A percentile compares a stretch with the other conserved stretches of the same genome.
These are phyloP conservation scores for Atherinosoma microstoma DNA, from an alignment of 2,797 vertebrate species.

Conservation along the genomic window DNA sequence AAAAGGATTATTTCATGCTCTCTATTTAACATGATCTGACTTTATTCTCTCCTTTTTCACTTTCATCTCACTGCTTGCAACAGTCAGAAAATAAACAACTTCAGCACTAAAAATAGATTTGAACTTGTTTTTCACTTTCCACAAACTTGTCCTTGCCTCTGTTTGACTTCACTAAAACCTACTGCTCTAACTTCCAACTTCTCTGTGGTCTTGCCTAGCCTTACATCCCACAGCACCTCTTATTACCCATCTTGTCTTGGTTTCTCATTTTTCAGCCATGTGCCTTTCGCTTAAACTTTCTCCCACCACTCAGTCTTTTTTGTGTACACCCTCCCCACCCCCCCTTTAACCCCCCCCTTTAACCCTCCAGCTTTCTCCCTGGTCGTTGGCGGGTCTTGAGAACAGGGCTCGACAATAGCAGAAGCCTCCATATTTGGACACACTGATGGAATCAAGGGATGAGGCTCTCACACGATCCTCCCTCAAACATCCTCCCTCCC, in stretches of 20 bases:
- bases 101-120: conserved; percentile 47
- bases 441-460: conserved; percentile 74
- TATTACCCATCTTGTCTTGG: conserved; percentile 18
- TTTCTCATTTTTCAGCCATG: conserved; percentile 28
- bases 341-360: too few species aligned
- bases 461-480: conserved; percentile 69
- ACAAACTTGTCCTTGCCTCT: conserved; percentile 22
- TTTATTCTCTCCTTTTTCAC: conserved; percentile 51
- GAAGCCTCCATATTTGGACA: conserved; percentile 87
- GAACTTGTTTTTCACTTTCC: conserved; percentile 34
- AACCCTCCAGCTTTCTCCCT: conserved; percentile 51
- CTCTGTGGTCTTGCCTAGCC: conserved; percentile 17
- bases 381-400: conserved; percentile 70
- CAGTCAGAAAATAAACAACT: conserved; percentile 58
- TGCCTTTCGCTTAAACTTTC: conserved; percentile 46
- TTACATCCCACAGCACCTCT: conserved; percentile 16
- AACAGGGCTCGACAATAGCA: conserved; percentile 70
- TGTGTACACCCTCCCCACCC: neutral
- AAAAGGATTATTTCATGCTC: neutral
- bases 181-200: conserved; percentile 3
- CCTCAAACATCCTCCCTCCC: conserved; percentile 63
- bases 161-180: conserved; percentile 26
- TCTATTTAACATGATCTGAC: conserved; percentile 7
- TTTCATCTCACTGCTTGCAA: conserved; percentile 50
- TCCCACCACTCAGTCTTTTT: conserved; percentile 32